Evolutionary conservation across 2,888 invertebrate species (phyloP), one percentile per base, ranked within the genome.

Genomic region (Scotopteryx bipunctaria): DNA sequence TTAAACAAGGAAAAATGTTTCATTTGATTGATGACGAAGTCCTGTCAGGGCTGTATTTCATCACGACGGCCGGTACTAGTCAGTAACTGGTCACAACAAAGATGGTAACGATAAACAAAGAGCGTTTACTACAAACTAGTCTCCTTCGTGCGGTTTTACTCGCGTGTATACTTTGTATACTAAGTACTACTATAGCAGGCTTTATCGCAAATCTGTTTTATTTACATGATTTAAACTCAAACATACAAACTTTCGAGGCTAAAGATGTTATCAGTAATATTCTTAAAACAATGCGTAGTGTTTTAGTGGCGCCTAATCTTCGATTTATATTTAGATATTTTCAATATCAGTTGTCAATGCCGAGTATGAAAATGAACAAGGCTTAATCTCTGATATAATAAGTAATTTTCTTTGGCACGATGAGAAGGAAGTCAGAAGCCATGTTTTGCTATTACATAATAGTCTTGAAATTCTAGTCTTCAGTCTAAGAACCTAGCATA

Each of bases 211-310:
- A n/a, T n/a, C n/a, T n/a, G n/a, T n/a, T n/a, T n/a, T n/a, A n/a
- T n/a, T n/a, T n/a, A n/a, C n/a, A n/a, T n/a, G n/a, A n/a, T n/a
- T n/a, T n/a, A n/a, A n/a, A n/a, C n/a, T n/a, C n/a, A n/a, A n/a
- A n/a, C n/a, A n/a, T n/a, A n/a, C n/a, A n/a, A n/a, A n/a, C n/a
- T n/a, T n/a, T n/a, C n/a, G n/a, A n/a, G n/a, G n/a, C n/a, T n/a
- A n/a, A n/a, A n/a, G n/a, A n/a, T n/a, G n/a, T n/a, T n/a, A n/a
- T n/a, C n/a, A n/a, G n/a, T n/a, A n/a, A n/a, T n/a, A n/a, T n/a
- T n/a, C n/a, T n/a, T n/a, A n/a, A n/a, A n/a, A n/a, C n/a, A 50
- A 32, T 43, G 43, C 49, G 49, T 25, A 47, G 16, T 38, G 8
- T 36, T 40, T 49, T 42, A 21, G 32, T 37, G 19, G 5, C 23